Conservation (phyloP, 2,113 vertebrate genomes). For the Neogobius melanostomus region DNA sequence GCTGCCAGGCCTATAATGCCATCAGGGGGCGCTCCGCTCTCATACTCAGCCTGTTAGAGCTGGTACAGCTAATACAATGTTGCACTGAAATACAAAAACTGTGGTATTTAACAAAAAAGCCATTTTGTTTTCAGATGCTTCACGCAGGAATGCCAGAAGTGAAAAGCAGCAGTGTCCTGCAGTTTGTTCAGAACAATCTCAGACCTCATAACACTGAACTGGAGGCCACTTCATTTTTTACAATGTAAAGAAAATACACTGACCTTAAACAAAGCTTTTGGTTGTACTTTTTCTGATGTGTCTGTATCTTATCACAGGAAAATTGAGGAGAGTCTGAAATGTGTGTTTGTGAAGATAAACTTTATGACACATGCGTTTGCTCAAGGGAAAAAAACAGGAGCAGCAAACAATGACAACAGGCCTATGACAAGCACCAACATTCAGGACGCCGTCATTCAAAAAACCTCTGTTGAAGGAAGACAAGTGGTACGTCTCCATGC, state of each 20-base stretch:
- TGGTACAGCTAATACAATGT: slow-evolving; percentile 75
- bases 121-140: slow-evolving; percentile 78
- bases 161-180: slow-evolving; percentile 79
- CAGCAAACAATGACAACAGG: not conserved
- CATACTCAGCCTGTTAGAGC: slow-evolving; percentile 84
- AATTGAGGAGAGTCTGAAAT: slow-evolving; percentile 88
- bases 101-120: not conserved
- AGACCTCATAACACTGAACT: slow-evolving; percentile 84
- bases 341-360: slow-evolving; percentile 88
- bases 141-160: slow-evolving; percentile 84
- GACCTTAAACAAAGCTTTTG: not conserved
- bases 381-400: slow-evolving; percentile 60
- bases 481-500: slow-evolving; percentile 61
- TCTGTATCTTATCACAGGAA: slow-evolving; percentile 74
- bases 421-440: slow-evolving; percentile 65
- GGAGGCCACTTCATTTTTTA: slow-evolving; percentile 88
- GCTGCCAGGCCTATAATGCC: slow-evolving; percentile 86
- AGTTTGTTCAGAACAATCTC: slow-evolving; percentile 85
- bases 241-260: slow-evolving; percentile 73
- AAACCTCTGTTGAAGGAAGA: slow-evolving; percentile 39
- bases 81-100: not conserved
- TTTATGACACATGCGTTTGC: slow-evolving; percentile 84
- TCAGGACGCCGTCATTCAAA: slow-evolving; percentile 68
- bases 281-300: not conserved
- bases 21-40: slow-evolving; percentile 81